Conservation (phyloP, 1,140 invertebrate genomes). For the Lepidurus arcticus region DNA sequence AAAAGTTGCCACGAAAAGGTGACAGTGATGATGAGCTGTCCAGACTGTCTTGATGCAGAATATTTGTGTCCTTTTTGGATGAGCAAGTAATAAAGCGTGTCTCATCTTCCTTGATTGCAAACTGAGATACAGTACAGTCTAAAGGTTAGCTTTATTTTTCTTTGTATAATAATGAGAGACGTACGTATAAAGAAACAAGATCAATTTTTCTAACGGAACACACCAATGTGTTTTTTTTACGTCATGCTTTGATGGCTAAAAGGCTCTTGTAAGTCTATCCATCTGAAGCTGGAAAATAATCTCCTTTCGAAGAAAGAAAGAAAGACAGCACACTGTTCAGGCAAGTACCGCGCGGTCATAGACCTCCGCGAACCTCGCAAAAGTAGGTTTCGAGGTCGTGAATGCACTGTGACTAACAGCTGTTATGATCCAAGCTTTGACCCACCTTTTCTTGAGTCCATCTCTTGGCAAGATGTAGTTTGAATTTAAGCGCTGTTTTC, state of each 20-base stretch:
- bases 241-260: neutral
- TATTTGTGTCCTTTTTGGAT: no score
- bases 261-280: neutral
- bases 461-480: neutral
- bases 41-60: neutral
- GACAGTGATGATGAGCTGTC: neutral
- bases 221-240: neutral
- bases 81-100: neutral
- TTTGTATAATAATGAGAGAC: no score
- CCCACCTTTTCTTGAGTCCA: neutral
- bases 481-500: neutral
- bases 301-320: neutral
- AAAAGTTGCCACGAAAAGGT: neutral
- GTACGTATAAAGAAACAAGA: no score
- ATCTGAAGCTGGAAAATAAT: neutral
- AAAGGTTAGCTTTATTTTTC: no score
- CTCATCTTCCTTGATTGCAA: neutral
- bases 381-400: constrained; percentile 18
- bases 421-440: neutral
- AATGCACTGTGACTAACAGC: constrained; percentile 7
- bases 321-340: neutral
- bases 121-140: no score
- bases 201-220: neutral
- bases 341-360: neutral
- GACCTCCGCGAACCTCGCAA: neutral